Percentiles rank a stretch among this genome's conserved stretches.
These are phyloP conservation scores for Buathra laborator DNA, from an alignment of 2,888 invertebrate genomes.

Conservation along the genomic window DNA sequence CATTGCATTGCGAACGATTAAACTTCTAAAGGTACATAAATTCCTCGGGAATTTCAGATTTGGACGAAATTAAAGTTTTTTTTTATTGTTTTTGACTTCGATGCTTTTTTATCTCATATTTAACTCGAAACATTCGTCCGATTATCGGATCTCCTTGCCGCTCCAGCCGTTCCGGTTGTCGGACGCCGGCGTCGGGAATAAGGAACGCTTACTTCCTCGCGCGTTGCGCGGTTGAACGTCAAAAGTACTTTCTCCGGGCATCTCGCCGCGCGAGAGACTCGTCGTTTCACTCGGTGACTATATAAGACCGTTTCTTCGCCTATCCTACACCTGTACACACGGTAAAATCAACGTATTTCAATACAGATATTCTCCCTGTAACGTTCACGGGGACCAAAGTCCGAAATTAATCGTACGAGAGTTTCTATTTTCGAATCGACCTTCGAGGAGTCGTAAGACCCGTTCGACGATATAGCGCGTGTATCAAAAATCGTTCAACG, in stretches of 20 bases:
- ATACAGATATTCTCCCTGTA: background rate
- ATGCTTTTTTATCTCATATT: too few species aligned
- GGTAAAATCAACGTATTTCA: background rate
- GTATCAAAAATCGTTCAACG: background rate
- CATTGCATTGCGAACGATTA: too few species aligned
- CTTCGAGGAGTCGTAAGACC: conserved; percentile 67
- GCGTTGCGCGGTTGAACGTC: conserved; percentile 32
- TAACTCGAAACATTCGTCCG: background rate
- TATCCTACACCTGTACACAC: background rate
- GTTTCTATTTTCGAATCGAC: conserved; percentile 78
- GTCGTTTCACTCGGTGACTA: conserved; percentile 31
- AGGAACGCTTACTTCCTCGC: background rate
- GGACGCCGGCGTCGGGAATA: background rate
- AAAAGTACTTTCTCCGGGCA: conserved; percentile 60
- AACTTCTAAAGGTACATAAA: too few species aligned
- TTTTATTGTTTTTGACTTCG: too few species aligned
- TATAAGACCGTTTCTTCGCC: conserved; percentile 17
- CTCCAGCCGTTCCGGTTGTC: background rate
- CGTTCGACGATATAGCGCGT: conserved; percentile 19
- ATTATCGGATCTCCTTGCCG: background rate
- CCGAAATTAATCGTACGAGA: conserved; percentile 74
- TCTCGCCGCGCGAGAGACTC: conserved; percentile 30
- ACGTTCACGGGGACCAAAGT: conserved; percentile 71
- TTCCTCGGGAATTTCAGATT: too few species aligned
- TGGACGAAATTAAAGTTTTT: too few species aligned